Percentiles rank a stretch among this genome's conserved stretches.
Evolutionary conservation across 2,888 invertebrate species (phyloP).

Genomic region (Isoperla grammatica): DNA sequence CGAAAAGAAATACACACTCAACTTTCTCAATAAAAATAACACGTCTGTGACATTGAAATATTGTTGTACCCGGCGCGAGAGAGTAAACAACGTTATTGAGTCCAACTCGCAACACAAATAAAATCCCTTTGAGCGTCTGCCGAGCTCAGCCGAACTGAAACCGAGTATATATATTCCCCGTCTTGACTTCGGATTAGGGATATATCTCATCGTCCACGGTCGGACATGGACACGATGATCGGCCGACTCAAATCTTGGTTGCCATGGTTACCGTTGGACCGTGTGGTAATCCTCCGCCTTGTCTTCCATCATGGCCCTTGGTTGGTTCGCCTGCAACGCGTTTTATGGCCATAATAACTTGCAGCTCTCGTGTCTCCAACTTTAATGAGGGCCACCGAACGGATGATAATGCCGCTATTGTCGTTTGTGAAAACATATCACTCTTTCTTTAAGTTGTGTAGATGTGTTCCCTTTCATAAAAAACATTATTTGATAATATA

Average conservation of each 20-base stretch:
- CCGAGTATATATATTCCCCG: neutral
- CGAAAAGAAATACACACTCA: no score
- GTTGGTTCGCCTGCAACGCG: slow-evolving; percentile 2
- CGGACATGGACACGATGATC: neutral
- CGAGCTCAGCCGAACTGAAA: no score
- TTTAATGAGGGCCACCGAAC: slow-evolving; percentile 20
- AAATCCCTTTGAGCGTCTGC: no score
- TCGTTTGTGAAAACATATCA: slow-evolving; percentile 19
- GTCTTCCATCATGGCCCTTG: slow-evolving; percentile 9
- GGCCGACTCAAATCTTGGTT: slow-evolving; percentile 22
- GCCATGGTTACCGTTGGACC: slow-evolving; percentile 23
- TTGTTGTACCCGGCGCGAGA: no score
- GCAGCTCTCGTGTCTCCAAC: slow-evolving; percentile 23
- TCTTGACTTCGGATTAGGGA: neutral
- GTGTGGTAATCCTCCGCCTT: neutral
- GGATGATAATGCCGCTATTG: slow-evolving; percentile 6
- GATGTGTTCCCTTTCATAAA: no score
- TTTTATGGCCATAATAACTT: slow-evolving; percentile 25
- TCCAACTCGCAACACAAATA: no score
- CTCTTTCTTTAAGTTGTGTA: no score
- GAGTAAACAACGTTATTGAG: no score
- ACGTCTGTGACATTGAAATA: no score
- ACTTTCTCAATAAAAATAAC: no score
- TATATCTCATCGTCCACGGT: neutral
- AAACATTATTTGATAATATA: no score